Conservation (phyloP, 2,888 invertebrate species). For the Plagiodera versicolora region DNA sequence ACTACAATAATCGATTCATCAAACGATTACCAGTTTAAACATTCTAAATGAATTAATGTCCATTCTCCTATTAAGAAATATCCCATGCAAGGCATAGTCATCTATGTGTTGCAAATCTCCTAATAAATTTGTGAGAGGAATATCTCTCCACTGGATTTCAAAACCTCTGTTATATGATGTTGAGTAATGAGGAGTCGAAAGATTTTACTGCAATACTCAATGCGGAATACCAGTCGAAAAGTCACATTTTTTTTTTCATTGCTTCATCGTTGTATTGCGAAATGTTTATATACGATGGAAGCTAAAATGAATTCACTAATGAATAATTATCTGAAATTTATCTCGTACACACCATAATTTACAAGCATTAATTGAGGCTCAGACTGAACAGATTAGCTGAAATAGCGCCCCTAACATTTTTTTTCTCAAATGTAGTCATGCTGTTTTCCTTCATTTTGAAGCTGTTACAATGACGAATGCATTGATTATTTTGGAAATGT, state of each 20-base stretch:
- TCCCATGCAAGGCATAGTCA: neutral
- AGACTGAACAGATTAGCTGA: too few relatives aligned
- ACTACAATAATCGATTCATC: neutral
- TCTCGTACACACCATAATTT: too few relatives aligned
- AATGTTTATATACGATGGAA: neutral
- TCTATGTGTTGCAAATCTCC: slow-evolving; percentile 3
- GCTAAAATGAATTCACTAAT: too few relatives aligned
- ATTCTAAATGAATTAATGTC: slow-evolving; percentile 6
- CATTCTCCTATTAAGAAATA: slow-evolving; percentile 6
- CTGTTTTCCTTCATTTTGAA: too few relatives aligned
- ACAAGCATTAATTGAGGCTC: too few relatives aligned
- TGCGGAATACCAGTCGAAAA: neutral
- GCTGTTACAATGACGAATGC: too few relatives aligned
- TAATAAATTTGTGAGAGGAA: slow-evolving; percentile 13
- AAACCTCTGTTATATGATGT: neutral
- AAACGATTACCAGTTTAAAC: neutral
- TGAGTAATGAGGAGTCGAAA: slow-evolving; percentile 6
- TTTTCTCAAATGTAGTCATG: too few relatives aligned
- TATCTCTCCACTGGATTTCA: neutral
- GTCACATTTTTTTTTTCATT: neutral
- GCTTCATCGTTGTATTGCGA: neutral
- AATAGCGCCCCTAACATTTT: too few relatives aligned
- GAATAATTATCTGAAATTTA: too few relatives aligned
- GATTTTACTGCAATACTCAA: slow-evolving; percentile 3
- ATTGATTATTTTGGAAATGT: too few relatives aligned